Evolutionary conservation across 2,113 vertebrate genomes (phyloP).

Genomic region (Pseudolaguvia tuberculata): DNA sequence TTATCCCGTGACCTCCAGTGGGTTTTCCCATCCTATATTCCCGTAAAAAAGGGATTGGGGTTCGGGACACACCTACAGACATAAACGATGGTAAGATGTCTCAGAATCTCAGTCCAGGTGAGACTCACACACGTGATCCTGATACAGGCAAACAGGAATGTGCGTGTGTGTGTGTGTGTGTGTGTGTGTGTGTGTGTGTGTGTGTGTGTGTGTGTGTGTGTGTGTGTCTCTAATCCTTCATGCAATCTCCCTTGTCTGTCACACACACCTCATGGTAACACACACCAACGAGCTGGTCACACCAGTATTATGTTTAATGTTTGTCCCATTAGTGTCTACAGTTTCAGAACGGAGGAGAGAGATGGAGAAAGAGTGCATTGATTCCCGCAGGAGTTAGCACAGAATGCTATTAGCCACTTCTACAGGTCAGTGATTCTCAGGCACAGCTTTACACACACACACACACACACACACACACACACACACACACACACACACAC

Average conservation of each 20-base stretch:
- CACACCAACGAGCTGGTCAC: conserved; percentile 29
- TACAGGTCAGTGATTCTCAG: conserved; percentile 24
- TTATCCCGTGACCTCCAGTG: too few relatives aligned
- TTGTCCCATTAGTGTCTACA: conserved; percentile 36
- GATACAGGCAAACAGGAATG: neutral
- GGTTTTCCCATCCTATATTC: neutral
- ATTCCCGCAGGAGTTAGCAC: conserved; percentile 34
- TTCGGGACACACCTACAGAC: conserved; percentile 6
- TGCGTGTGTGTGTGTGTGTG: neutral
- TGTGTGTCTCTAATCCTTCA: conserved; percentile 15
- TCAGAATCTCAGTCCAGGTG: conserved; percentile 2
- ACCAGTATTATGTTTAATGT: conserved; percentile 39
- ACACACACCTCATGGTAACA: conserved; percentile 16
- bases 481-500: conserved; percentile 44
- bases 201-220: conserved; percentile 1
- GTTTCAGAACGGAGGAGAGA: conserved; percentile 30
- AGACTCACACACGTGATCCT: neutral
- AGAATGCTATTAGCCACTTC: conserved; percentile 29
- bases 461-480: conserved; percentile 41
- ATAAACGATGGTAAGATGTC: neutral
- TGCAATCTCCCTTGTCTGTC: neutral
- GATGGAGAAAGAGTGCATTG: conserved; percentile 35
- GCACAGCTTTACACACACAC: conserved; percentile 17
- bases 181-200: conserved; percentile 1
- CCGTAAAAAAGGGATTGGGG: neutral